These are phyloP conservation scores for Dipodomys ordii DNA, from an alignment of 2,113 vertebrate species.

Conservation along the genomic window DNA sequence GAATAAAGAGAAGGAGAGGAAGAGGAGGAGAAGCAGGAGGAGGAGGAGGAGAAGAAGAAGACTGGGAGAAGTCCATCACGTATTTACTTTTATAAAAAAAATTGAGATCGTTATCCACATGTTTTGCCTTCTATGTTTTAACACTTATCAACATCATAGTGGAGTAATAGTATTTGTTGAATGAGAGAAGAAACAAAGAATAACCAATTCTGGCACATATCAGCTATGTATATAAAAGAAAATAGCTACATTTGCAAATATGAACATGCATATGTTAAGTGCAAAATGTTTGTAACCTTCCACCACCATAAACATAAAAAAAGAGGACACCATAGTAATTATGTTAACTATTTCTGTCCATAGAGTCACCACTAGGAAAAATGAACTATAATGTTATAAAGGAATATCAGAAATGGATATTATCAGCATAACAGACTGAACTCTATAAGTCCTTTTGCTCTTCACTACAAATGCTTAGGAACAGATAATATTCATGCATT, in stretches of 20 bases:
- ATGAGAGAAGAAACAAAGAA: neutral
- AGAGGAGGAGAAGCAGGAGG: no score
- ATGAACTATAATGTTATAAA: neutral
- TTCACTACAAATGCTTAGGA: neutral
- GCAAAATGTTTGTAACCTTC: neutral
- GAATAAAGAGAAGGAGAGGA: no score
- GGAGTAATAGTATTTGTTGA: neutral
- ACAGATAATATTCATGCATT: neutral
- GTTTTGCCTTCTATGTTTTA: constrained; percentile 1
- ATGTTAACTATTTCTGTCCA: constrained; percentile 17
- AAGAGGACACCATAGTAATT: neutral
- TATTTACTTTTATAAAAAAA: no score
- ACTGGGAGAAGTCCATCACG: no score
- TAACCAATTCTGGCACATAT: neutral
- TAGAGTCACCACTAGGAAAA: neutral
- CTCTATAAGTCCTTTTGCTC: neutral
- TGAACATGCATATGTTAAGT: neutral
- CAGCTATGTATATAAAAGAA: neutral
- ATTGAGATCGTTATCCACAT: neutral
- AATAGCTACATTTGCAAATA: neutral
- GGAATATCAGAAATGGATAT: neutral
- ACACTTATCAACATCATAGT: neutral
- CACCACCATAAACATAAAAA: neutral
- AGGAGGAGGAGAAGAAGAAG: no score
- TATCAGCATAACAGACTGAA: neutral